phyloP scores from a whole-genome alignment of 2,113 vertebrate species.

The Passer montanus region DNA sequence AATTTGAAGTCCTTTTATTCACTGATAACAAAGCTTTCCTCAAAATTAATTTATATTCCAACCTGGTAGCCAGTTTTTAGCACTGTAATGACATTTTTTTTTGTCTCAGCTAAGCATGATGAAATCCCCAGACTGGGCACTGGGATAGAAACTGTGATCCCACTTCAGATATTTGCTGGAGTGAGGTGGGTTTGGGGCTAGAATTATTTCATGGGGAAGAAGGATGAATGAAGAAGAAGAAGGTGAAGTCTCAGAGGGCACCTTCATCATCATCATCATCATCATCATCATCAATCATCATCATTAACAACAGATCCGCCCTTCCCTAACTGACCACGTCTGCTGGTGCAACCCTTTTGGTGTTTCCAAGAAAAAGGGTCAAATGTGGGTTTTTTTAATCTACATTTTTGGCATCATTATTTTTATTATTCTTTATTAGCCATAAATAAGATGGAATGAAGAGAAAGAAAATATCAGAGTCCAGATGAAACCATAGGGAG shows the following conservation, averaged over 20 bases:
- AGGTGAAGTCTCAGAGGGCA: background rate
- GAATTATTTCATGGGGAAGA: background rate
- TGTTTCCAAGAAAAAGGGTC: background rate
- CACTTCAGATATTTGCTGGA: background rate
- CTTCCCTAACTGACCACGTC: rapidly evolving
- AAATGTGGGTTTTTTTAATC: background rate
- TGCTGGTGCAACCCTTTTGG: background rate
- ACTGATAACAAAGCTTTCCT: background rate
- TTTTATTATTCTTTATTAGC: background rate
- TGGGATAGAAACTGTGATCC: background rate
- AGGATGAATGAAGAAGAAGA: background rate
- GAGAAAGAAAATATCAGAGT: background rate
- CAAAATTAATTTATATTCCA: background rate
- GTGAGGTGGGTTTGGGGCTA: background rate
- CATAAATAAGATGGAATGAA: background rate
- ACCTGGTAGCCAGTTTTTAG: background rate
- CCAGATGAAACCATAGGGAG: background rate
- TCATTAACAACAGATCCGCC: background rate
- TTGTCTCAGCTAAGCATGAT: background rate
- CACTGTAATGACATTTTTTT: background rate
- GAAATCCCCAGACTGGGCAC: background rate
- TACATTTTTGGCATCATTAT: background rate
- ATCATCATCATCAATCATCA: rapidly evolving
- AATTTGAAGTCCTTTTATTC: background rate
- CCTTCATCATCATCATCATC: rapidly evolving